Evolutionary conservation across 2,888 invertebrate species (phyloP), one percentile per base, ranked within the genome.

Genomic region (Gnatocerus cornutus): DNA sequence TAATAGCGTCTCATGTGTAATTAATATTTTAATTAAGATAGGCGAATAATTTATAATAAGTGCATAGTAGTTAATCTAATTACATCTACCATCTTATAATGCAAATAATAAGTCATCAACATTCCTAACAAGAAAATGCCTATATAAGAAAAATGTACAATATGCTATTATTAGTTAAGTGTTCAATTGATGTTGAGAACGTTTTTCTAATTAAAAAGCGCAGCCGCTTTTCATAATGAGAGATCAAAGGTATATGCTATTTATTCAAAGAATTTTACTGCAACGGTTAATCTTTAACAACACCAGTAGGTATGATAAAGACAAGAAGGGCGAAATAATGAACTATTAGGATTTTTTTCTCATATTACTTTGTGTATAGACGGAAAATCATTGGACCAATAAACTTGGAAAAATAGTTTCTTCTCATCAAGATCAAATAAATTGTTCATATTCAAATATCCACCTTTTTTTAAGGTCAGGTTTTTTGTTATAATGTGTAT

Each of bases 1-100:
- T 50, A 50, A 21, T 53, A 53, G 53, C 33, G 30, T 33, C n/a
- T 53, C 33, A 6, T 10, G 8, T 33, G n/a, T 33, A 33, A 33
- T 33, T 33, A 9, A 4, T 33, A 33, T 33, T 9, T 33, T 33
- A 33, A n/a, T 33, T 33, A 33, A 7, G 7, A 33, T 33, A 33
- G 33, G n/a, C 33, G 7, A 21, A 21, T 21, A 21, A 33, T 33
- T 33, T n/a, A 33, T 33, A 33, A 33, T 21, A 33, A 33, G n/a
- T 33, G 33, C 33, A 33, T 33, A n/a, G 33, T 29, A 9, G 33
- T 1, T 33, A 33, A 33, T 33, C n/a, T 33, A 33, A 33, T 33
- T 33, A 33, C 33, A n/a, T n/a, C 33, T 33, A n/a, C 33, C 33
- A 33, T 4, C n/a, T 33, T 33, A 33, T 33, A n/a, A 33, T 33